phyloP scores from a whole-genome alignment of 2,888 invertebrate genomes.

The Lasioglossum figueresi region DNA sequence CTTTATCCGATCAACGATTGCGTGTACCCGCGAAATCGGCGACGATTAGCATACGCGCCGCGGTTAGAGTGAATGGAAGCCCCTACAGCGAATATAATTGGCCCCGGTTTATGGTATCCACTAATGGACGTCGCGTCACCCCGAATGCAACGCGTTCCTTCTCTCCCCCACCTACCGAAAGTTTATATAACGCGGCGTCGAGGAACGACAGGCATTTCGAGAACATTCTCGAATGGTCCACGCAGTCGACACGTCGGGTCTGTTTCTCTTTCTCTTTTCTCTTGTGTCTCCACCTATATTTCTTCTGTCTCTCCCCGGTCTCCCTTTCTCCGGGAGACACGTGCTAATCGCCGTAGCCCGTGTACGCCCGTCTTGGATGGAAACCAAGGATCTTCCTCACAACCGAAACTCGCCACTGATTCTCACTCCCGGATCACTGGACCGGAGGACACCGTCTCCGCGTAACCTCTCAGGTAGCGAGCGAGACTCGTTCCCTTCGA shows the following conservation, averaged over 20 bases:
- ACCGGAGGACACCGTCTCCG: conserved; percentile 31
- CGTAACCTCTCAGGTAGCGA: conserved; percentile 52
- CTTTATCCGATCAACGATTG: conserved; percentile 5
- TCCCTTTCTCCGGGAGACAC: conserved; percentile 27
- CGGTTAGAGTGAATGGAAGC: conserved; percentile 47
- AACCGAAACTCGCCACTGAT: conserved; percentile 61
- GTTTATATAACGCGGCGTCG: conserved; percentile 44
- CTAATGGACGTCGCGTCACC: conserved; percentile 35
- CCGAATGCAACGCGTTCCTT: conserved; percentile 20
- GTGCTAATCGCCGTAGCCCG: conserved; percentile 55
- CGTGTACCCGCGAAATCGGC: neutral
- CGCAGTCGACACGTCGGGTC: conserved; percentile 20
- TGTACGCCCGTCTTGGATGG: conserved; percentile 21
- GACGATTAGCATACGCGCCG: conserved; percentile 34
- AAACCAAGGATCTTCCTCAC: conserved; percentile 35
- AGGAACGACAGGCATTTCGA: conserved; percentile 29
- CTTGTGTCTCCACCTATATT: neutral
- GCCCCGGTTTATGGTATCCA: conserved; percentile 45
- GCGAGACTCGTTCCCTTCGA: neutral
- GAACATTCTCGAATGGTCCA: conserved; percentile 56
- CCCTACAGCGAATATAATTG: conserved; percentile 44
- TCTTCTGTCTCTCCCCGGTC: conserved; percentile 4
- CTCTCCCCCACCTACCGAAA: neutral
- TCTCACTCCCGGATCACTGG: conserved; percentile 66
- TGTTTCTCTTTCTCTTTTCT: conserved; percentile 16